Evolutionary conservation across 2,797 vertebrate species (phyloP).

Genomic region (Acanthopagrus latus): DNA sequence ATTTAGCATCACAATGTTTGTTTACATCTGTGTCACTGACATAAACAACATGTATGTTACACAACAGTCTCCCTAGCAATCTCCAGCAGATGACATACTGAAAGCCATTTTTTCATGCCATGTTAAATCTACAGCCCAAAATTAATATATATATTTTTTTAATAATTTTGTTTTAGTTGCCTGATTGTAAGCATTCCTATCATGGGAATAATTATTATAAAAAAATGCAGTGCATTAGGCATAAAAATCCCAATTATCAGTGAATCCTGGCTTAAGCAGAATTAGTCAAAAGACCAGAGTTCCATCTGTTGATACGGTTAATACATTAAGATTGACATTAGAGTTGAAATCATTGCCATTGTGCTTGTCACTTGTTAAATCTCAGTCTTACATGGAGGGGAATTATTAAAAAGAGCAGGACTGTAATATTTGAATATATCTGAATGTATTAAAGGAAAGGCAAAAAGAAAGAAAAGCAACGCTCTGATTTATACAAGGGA

Average conservation of each 20-base stretch:
- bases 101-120: neutral
- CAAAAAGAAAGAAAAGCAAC: conserved; percentile 24
- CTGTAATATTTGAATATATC: conserved; percentile 47
- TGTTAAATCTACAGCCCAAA: neutral
- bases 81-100: neutral
- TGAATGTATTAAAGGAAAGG: conserved; percentile 37
- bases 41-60: neutral
- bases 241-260: neutral
- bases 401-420: conserved; percentile 58
- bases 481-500: conserved; percentile 52
- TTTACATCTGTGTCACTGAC: neutral
- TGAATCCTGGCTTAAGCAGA: neutral
- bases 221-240: neutral
- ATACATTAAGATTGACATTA: conserved; percentile 40
- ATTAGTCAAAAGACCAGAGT: neutral
- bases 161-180: neutral
- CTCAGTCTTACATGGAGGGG: conserved; percentile 46
- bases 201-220: neutral
- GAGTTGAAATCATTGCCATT: conserved; percentile 43
- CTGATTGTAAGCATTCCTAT: neutral
- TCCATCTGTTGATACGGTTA: neutral
- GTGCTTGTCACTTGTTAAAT: conserved; percentile 59
- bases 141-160: neutral
- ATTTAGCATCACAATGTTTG: neutral
- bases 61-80: neutral